Base-by-base conservation (phyloP, 2,797 vertebrate species). In the Distichodus sexfasciatus region DNA sequence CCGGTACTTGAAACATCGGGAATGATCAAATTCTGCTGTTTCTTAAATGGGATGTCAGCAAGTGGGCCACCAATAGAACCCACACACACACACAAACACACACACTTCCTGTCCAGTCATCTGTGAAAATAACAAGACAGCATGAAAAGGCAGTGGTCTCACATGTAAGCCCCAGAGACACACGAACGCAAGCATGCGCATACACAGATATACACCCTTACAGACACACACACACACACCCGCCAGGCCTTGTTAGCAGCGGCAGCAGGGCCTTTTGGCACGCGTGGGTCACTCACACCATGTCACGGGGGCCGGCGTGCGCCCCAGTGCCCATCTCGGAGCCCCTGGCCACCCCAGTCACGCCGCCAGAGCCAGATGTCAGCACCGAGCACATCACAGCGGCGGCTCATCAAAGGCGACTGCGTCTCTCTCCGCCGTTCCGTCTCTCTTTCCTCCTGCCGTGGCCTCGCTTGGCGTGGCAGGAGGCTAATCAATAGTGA, bases 401-500 rank as follows among this genome's bases (percentile, higher is more conserved):
- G 19, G 28, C 33, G 46, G 12, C 44, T 72, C 35, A 65, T 71
- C 48, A 7, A 43, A 64, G 51, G 36, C 26, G 53, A 59, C 66
- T 70, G 43, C 36, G 43, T 72, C 38, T 23, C 55, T 40, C 28
- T 47, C 46, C 14, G 29, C 28, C 0, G 51, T 69, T 38, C 62
- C 38, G 40, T 68, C 19, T 53, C 54, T 33, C 29, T 65, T 55
- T 43, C 28, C 66, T 44, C 66, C 61, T 90, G 90, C 90, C 89
- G 44, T 6, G 89, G 91, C 91, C 90, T 90, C 91, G 91, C 33
- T 48, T 53, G 51, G 90, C 91, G 88, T 91, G 90, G 90, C 91
- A 80, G 90, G 91, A 88, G 89, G 89, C 90, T 93, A 92, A 94
- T 93, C 87, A 88, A 89, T 91, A 92, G 90, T 90, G 91, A 91